Evolutionary conservation across 1,140 invertebrate species (phyloP), one percentile per base, ranked within the genome.

Genomic region (Diachasmimorpha longicaudata): DNA sequence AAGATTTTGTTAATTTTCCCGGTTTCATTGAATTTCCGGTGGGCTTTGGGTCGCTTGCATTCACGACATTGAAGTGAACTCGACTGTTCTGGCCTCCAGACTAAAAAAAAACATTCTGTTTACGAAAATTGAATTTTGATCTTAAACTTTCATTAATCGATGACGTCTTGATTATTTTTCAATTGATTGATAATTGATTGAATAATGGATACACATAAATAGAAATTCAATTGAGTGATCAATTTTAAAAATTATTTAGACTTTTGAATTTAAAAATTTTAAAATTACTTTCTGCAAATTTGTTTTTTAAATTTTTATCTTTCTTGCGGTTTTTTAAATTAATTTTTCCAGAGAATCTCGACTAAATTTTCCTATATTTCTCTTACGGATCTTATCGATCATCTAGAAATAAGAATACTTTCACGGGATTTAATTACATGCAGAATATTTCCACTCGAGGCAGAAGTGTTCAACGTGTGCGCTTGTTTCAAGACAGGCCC

Each of bases 401-500:
- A 16, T 19, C 19, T 25, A 8, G n/a, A 21, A 44, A 72, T 68
- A n/a, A 6, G 31, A 68, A 68, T 10, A 6, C n/a, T 14, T 13
- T 68, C 8, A 14, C 37, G n/a, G 21, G 5, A 76, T 23, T 73
- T 66, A 82, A 87, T 85, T 84, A 93, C 93, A 82, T 93, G 92
- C 76, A 93, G 88, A 84, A 93, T 93, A 72, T 92, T 93, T 46
- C 91, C 91, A 81, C 91, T 93, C 25, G 92, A 93, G 10, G 91
- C 89, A 36, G 91, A 93, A 78, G 89, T 92, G 79, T 93, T 90
- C 6, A 93, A 83, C 19, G 84, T 83, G 77, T 90, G 86, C 23
- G 86, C 79, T 58, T 81, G 84, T 78, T 81, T 81, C 76, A 83
- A 85, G 79, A 82, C 85, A 11, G 79, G 77, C n/a, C 75, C 74